Percentiles rank a stretch among this genome's conserved stretches.
Conservation (phyloP, 2,113 vertebrate species). For the Bos javanicus region DNA sequence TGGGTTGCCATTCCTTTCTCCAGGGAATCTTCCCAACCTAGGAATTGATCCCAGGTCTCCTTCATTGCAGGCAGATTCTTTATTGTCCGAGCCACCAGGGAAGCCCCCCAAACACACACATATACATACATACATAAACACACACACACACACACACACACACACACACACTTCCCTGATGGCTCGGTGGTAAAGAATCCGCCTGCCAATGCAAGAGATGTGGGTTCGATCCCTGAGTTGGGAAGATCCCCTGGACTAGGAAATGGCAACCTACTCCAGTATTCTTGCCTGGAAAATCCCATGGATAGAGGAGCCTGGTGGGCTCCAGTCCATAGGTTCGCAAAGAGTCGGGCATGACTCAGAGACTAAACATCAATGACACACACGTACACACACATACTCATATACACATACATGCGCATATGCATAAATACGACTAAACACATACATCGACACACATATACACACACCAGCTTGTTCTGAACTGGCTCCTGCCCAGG, state of each 20-base stretch:
- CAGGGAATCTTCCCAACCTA: neutral
- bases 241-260: neutral
- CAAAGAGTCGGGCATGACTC: neutral
- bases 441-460: neutral
- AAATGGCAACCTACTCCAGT: neutral
- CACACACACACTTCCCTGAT: neutral
- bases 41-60: neutral
- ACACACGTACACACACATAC: rapidly evolving
- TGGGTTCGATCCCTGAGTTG: neutral
- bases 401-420: rapidly evolving
- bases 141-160: too few species aligned
- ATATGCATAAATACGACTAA: rapidly evolving
- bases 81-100: neutral
- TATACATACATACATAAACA: rapidly evolving
- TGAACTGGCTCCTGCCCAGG: neutral
- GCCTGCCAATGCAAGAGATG: neutral
- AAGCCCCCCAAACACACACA: neutral
- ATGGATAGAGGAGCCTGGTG: neutral
- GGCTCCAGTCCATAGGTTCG: neutral
- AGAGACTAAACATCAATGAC: neutral
- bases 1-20: neutral
- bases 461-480: neutral
- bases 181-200: neutral
- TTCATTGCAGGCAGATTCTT: neutral
- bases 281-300: neutral